Percentiles rank a stretch among this genome's conserved stretches.
phyloP scores from a whole-genome alignment of 2,113 vertebrate genomes.

The Aegithalos caudatus region DNA sequence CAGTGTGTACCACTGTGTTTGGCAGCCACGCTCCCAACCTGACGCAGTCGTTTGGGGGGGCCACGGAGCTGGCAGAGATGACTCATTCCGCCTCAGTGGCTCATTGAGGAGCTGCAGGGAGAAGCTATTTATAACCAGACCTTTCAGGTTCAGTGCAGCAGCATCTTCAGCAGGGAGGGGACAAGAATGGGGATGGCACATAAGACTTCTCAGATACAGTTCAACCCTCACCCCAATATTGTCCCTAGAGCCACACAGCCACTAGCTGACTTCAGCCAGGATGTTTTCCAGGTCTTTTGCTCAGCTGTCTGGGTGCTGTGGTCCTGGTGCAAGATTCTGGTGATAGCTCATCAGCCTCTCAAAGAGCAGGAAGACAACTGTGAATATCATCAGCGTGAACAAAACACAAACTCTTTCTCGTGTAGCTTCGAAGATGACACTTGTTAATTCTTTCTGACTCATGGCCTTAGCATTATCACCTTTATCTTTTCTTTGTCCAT shows the following conservation, averaged over 20 bases:
- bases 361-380: neutral
- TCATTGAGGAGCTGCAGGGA: slow-evolving; percentile 64
- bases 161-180: slow-evolving; percentile 30
- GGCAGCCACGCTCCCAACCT: slow-evolving; percentile 39
- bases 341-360: neutral
- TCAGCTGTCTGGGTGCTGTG: neutral
- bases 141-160: slow-evolving; percentile 67
- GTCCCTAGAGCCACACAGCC: neutral
- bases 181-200: neutral
- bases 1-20: slow-evolving; percentile 20
- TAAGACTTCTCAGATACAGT: neutral
- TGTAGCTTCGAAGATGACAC: neutral
- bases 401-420: neutral
- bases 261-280: neutral
- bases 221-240: neutral
- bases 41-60: slow-evolving; percentile 38
- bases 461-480: neutral
- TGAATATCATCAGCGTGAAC: neutral
- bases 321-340: neutral
- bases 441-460: neutral
- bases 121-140: slow-evolving; percentile 65
- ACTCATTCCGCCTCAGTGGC: slow-evolving; percentile 66
- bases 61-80: slow-evolving; percentile 32
- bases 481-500: neutral
- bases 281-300: neutral